phyloP scores from a whole-genome alignment of 2,888 invertebrate genomes.

The Micoletzkya japonica region DNA sequence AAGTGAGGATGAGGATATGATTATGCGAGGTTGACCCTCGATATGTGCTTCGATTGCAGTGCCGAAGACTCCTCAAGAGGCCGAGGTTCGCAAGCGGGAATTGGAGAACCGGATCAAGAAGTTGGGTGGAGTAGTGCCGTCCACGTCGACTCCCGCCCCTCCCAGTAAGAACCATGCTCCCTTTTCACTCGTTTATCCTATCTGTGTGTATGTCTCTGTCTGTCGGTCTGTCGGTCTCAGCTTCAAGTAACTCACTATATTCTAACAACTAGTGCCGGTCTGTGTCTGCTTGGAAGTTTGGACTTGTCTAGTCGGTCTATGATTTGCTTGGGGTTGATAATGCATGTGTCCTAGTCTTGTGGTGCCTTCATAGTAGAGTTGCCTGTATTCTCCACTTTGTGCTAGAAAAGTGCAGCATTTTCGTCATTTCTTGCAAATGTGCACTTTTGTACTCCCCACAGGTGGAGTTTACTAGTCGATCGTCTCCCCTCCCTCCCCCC shows the following conservation, averaged over 20 bases:
- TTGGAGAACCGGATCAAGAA: constrained; percentile 39
- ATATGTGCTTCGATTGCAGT: constrained; percentile 33
- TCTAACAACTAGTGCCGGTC: too few species aligned
- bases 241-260: too few species aligned
- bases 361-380: background rate
- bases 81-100: constrained; percentile 39
- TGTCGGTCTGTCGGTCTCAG: too few species aligned
- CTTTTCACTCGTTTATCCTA: too few species aligned
- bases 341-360: background rate
- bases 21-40: too few species aligned
- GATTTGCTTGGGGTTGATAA: background rate
- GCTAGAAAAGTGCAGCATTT: background rate
- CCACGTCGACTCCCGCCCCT: background rate
- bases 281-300: too few species aligned
- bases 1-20: too few species aligned
- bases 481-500: too few species aligned
- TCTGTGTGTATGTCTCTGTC: too few species aligned
- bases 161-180: constrained; percentile 20
- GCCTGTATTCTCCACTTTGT: background rate
- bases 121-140: background rate
- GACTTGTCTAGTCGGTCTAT: too few species aligned
- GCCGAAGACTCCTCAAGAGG: constrained; percentile 38
- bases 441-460: background rate
- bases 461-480: background rate
- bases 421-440: background rate